Evolutionary conservation across 64 coral and sea anemone species (phyloP).

Genomic region (Stichodactyla mertensii): DNA sequence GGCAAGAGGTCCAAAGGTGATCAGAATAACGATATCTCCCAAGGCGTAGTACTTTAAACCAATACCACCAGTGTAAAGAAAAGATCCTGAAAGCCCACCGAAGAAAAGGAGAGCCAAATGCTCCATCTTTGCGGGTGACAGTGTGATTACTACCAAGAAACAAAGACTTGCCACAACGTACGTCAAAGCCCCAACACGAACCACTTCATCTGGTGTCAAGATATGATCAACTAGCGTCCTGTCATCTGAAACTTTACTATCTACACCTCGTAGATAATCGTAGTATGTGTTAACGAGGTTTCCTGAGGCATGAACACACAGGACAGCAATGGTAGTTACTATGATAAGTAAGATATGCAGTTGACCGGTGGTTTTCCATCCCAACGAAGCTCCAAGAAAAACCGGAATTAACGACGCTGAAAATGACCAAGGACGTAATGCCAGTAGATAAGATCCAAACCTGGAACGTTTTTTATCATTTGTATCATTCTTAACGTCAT

Average conservation of each 20-base stretch:
- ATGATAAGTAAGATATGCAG: conserved; percentile 40
- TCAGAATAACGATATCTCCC: conserved; percentile 93
- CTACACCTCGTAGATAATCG: conserved; percentile 93
- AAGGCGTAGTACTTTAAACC: conserved; percentile 94
- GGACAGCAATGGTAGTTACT: conserved; percentile 60
- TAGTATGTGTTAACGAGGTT: conserved; percentile 98
- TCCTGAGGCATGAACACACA: conserved; percentile 89
- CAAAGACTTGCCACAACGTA: conserved; percentile 63
- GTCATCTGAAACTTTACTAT: conserved; percentile 94
- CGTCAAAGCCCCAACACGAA: conserved; percentile 70
- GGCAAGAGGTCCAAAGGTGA: conserved; percentile 91
- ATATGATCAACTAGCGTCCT: conserved; percentile 91
- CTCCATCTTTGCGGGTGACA: conserved; percentile 89
- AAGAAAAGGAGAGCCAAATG: conserved; percentile 94
- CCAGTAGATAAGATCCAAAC: conserved; percentile 73
- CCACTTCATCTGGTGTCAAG: conserved; percentile 84
- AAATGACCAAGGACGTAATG: conserved; percentile 95
- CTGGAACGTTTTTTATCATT: conserved; percentile 28
- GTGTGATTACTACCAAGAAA: conserved; percentile 61
- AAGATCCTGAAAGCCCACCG: conserved; percentile 94
- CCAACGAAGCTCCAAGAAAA: conserved; percentile 67
- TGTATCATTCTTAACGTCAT: conserved; percentile 5
- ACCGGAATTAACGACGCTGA: conserved; percentile 89
- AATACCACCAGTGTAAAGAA: conserved; percentile 97
- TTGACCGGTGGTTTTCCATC: conserved; percentile 76